A percentile compares a stretch with the other conserved stretches of the same genome.
Conservation (phyloP, 2,797 vertebrate species). For the Hipposideros larvatus region DNA sequence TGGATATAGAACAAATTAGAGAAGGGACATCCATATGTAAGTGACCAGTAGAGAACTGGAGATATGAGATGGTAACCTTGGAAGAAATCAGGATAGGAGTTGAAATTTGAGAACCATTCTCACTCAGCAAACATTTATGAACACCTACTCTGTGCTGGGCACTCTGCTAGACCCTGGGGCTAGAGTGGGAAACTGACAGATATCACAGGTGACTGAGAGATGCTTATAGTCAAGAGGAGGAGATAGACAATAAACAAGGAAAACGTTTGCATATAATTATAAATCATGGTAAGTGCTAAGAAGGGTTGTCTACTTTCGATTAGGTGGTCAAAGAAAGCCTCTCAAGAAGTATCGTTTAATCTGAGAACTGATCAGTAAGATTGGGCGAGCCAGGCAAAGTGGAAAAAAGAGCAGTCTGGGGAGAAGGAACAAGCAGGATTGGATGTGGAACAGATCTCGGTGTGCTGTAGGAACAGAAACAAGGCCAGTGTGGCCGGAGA, state of each 20-base stretch:
- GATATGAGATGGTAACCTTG: neutral
- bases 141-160: neutral
- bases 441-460: neutral
- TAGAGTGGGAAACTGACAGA: neutral
- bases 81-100: neutral
- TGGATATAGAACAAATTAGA: neutral
- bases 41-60: neutral
- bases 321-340: neutral
- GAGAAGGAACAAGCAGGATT: neutral
- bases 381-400: neutral
- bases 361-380: conserved; percentile 8
- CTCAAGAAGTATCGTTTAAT: neutral
- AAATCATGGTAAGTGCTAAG: neutral
- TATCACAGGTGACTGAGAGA: neutral
- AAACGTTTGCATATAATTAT: neutral
- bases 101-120: conserved; percentile 7
- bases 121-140: conserved; percentile 11
- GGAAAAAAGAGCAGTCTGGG: neutral
- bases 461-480: conserved; percentile 10
- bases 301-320: neutral
- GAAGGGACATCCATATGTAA: neutral
- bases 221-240: neutral
- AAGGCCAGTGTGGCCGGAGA: neutral
- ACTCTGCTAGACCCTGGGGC: neutral
- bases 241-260: neutral